Evolutionary conservation across 2,888 invertebrate species (phyloP), one percentile per base, ranked within the genome.

Genomic region (Tetragonisca angustula): DNA sequence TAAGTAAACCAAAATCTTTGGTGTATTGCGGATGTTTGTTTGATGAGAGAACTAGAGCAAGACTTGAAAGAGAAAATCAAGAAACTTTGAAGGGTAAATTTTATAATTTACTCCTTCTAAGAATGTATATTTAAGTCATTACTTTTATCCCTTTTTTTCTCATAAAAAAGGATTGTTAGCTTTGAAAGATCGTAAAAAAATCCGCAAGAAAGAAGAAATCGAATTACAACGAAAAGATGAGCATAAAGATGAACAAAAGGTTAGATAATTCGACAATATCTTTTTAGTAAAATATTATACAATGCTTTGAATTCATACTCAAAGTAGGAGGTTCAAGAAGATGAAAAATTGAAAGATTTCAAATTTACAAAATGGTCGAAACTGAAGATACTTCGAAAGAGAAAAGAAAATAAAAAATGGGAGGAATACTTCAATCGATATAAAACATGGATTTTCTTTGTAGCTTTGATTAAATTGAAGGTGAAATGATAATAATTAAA

Each of bases 31-130:
- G 6, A 9, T 32, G 59, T 43, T 15, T 52, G 21, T 75, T 69
- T 0, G 84, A 84, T 15, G 15, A 72, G 2, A 79, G 32, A 54
- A 83, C 79, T 17, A 9, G 3, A 19, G 72, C 36, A 0, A 83
- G 84, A 4, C 56, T 84, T 11, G 52, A 72, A 5, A 79, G 84
- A 15, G 84, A 84, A 54, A 68, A 54, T 24, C 9, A 43, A 17
- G 65, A 73, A 49, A 84, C 84, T 5, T 32, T 70, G 21, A 79
- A 56, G 64, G 84, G 84, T 83, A 56, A 11, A 49, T 76, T 36
- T 24, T 13, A 24, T 4, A n/a, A 64, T 36, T 54, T 6, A 0
- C 13, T 17, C 0, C 21, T 4, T 21, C 19, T 36, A 19, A 21
- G 21, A 21, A 21, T 32, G 19, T 21, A 13, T 15, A 6, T 9